These are phyloP conservation scores for Apodemia mormo DNA, from an alignment of 2,888 invertebrate genomes.

Conservation along the genomic window DNA sequence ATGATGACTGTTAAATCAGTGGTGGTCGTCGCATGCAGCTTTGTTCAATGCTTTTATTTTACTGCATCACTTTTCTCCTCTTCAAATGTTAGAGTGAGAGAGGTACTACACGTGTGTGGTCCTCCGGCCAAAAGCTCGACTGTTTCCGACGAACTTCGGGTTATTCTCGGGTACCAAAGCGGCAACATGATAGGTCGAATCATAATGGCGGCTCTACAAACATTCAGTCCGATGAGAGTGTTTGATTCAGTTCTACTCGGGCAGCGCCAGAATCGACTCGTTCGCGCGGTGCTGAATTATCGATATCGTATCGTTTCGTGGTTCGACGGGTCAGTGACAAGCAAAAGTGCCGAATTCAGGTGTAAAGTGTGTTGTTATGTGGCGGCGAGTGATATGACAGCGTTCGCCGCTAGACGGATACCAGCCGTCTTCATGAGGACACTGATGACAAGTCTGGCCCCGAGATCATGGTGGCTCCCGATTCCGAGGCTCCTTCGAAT, in stretches of 20 bases:
- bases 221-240: conserved; percentile 60
- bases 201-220: conserved; percentile 80
- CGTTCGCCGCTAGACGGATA: conserved; percentile 81
- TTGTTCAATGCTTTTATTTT: conserved; percentile 78
- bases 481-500: conserved; percentile 82
- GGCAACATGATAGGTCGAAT: conserved; percentile 76
- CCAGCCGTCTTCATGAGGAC: conserved; percentile 83
- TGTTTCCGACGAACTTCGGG: conserved; percentile 60
- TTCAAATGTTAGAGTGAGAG: conserved; percentile 57
- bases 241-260: conserved; percentile 71
- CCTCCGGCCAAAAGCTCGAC: conserved; percentile 59
- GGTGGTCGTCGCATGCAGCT: conserved; percentile 46
- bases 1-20: conserved; percentile 28
- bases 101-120: conserved; percentile 73
- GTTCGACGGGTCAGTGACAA: conserved; percentile 68
- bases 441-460: conserved; percentile 81
- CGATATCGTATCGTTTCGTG: conserved; percentile 67
- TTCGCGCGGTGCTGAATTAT: conserved; percentile 51
- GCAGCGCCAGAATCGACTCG: conserved; percentile 67
- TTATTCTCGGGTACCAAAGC: conserved; percentile 61
- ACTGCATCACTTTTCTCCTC: conserved; percentile 56
- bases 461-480: conserved; percentile 83
- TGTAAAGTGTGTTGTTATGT: conserved; percentile 81
- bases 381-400: conserved; percentile 82
- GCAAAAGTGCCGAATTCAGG: conserved; percentile 73